These are phyloP conservation scores for Ctenosaura bakeri DNA, from an alignment of 2,797 vertebrate genomes.

Conservation along the genomic window DNA sequence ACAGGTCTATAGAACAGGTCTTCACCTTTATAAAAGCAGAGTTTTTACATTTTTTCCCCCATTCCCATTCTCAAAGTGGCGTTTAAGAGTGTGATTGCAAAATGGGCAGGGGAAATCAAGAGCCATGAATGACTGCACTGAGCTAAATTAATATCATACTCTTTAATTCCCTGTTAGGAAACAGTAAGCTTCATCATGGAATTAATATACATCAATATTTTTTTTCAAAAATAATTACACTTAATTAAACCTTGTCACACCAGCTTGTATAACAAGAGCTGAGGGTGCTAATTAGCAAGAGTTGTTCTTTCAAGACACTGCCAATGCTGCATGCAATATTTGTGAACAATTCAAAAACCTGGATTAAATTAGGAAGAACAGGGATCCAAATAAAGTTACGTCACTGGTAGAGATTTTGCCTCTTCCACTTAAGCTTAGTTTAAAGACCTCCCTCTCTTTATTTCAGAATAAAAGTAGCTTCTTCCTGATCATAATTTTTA, in stretches of 20 bases:
- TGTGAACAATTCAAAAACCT: background rate
- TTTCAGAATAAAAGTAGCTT: background rate
- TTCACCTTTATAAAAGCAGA: slow-evolving; percentile 15
- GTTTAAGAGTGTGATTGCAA: slow-evolving; percentile 41
- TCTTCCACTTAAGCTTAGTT: background rate
- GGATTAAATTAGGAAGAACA: slow-evolving; percentile 15
- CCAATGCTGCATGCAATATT: background rate
- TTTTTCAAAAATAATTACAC: slow-evolving; percentile 22
- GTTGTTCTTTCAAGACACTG: background rate
- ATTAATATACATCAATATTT: slow-evolving; percentile 45
- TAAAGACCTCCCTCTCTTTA: background rate
- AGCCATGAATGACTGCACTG: background rate
- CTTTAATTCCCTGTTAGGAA: slow-evolving; percentile 39
- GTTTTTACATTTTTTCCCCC: background rate
- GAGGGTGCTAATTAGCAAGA: slow-evolving; percentile 39
- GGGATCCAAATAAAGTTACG: too few relatives aligned
- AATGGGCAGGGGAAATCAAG: slow-evolving; percentile 40
- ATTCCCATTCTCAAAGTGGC: background rate
- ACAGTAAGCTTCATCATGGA: slow-evolving; percentile 33
- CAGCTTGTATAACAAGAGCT: slow-evolving; percentile 20
- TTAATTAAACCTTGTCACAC: slow-evolving; percentile 49
- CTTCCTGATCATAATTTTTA: background rate
- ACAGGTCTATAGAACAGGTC: background rate
- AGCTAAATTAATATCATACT: background rate
- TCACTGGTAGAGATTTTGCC: background rate